A percentile compares a stretch with the other conserved stretches of the same genome.
These are phyloP conservation scores for Marmota flaviventris DNA, from an alignment of 2,113 vertebrate species.

Conservation along the genomic window DNA sequence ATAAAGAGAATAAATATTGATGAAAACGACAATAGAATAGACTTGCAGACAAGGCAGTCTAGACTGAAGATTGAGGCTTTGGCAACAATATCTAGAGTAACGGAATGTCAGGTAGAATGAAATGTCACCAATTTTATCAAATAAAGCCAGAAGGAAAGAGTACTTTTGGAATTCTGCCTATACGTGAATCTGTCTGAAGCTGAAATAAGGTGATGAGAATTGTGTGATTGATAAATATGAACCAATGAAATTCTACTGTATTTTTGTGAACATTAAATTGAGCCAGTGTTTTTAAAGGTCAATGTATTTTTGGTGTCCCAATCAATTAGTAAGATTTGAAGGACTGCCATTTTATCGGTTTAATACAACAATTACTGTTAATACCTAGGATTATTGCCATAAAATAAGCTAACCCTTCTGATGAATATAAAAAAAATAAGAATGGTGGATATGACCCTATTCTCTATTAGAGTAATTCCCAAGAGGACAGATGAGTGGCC, in stretches of 20 bases:
- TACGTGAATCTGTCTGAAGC: neutral
- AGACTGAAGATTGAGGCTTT: conserved; percentile 26
- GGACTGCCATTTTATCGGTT: neutral
- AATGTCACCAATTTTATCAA: conserved; percentile 23
- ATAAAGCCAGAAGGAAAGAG: conserved; percentile 32
- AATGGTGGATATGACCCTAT: neutral
- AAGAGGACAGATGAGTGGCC: neutral
- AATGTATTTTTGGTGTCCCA: neutral
- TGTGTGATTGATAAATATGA: conserved; percentile 28
- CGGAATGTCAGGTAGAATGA: neutral
- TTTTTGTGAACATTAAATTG: conserved; percentile 41
- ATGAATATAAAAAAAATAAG: conserved; percentile 23
- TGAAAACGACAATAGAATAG: neutral
- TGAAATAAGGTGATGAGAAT: conserved; percentile 20
- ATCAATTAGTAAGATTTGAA: neutral
- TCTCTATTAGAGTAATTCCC: neutral
- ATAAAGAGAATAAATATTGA: conserved; percentile 14
- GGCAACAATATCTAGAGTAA: conserved; percentile 20
- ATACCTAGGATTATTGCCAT: neutral
- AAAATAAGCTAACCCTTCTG: neutral
- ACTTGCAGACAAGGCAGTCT: neutral
- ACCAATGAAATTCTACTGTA: neutral
- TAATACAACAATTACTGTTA: neutral
- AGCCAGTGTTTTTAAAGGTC: neutral
- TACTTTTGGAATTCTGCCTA: neutral